Base-by-base conservation (phyloP, 2,888 invertebrate species). In the Bibio marci region DNA sequence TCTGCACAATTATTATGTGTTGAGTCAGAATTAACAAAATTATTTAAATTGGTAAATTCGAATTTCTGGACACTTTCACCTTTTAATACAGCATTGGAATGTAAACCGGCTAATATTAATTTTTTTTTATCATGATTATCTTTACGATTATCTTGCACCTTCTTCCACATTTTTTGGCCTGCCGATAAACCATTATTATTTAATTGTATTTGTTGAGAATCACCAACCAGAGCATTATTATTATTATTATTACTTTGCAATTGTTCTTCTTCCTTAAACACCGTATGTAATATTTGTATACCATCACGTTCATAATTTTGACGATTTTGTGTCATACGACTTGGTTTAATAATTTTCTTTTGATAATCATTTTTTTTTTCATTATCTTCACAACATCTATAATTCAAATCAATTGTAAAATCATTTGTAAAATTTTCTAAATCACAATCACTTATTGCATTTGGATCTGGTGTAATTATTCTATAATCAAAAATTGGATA, bases 381-480 rank as follows among this genome's bases (percentile, higher is more conserved):
- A 35, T 64, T 64, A 2, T 59, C 44, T 39, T 57, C 57, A 41
- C 67, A 63, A 38, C 69, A 65, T 6, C 22, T 4, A 47, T 54
- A 65, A 38, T 64, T 65, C 15, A 68, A 52, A 37, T 73, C 68
- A 25, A 71, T 67, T 26, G 63, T 64, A 3, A 65, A 62, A 41
- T 59, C 59, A 30, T 58, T 55, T 1, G 64, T 58, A 43, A 53
- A 57, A 34, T 58, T 58, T 27, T 60, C 53, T 28, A 66, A 49
- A 10, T 66, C 51, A 43, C 75, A 74, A 52, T 79, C 78, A 4
- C 55, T 58, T 1, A 73, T 69, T 1, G 75, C 75, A 34, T 70
- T 69, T 15, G 64, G 71, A 51, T 73, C 74, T 0, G 80, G 79
- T 1, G 79, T 78, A n/a, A 80, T 73, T 3, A 74, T 60, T 35